Conservation (phyloP, 1,140 invertebrate species). For the Heliconius himera region DNA sequence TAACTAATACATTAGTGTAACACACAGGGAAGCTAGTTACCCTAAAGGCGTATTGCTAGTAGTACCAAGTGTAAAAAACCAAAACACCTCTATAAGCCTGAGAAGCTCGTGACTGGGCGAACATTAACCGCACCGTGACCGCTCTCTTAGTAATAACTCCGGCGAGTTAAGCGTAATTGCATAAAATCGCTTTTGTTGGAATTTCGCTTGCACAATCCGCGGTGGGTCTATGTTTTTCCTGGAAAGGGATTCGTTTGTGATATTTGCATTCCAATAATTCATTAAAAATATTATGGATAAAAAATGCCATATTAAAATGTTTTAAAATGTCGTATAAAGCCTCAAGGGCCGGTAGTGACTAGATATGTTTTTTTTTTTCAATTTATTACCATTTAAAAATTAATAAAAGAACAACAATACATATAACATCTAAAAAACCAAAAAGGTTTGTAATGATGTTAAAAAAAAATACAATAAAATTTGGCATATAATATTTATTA, state of each 20-base stretch:
- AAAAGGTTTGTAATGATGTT: too few relatives aligned
- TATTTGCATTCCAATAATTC: not conserved
- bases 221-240: conserved; percentile 64
- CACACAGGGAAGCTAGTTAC: conserved; percentile 10
- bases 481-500: too few relatives aligned
- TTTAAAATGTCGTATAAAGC: too few relatives aligned
- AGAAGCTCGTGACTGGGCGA: conserved; percentile 62
- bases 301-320: too few relatives aligned
- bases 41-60: conserved; percentile 23
- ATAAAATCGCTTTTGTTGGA: conserved; percentile 75
- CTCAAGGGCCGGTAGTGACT: too few relatives aligned
- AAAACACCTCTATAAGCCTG: conserved; percentile 32
- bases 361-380: too few relatives aligned
- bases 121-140: conserved; percentile 64
- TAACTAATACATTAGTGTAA: not conserved
- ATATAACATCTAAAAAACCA: too few relatives aligned
- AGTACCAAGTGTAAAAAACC: conserved; percentile 32
- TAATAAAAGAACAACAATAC: too few relatives aligned
- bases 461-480: too few relatives aligned
- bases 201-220: conserved; percentile 69
- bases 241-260: conserved; percentile 35
- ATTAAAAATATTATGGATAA: not conserved
- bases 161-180: conserved; percentile 71
- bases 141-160: conserved; percentile 72
- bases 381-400: too few relatives aligned